These are phyloP conservation scores for Xerus inauris DNA, from an alignment of 2,113 vertebrate species.

Conservation along the genomic window DNA sequence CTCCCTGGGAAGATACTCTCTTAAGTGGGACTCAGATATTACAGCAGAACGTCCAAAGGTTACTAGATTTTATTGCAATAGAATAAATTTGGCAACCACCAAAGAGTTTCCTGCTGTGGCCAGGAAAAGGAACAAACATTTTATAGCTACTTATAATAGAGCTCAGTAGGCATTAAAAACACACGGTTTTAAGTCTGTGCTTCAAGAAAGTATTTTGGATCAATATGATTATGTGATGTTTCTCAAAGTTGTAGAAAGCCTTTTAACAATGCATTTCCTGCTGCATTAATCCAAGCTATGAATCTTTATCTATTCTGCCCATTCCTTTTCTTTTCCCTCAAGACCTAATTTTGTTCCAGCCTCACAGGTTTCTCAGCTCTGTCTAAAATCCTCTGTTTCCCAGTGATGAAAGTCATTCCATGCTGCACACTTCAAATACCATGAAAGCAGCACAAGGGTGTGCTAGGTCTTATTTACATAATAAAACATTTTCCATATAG, in stretches of 20 bases:
- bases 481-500: conserved; percentile 1
- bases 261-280: conserved; percentile 22
- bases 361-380: background rate
- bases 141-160: background rate
- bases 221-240: background rate
- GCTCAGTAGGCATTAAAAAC: background rate
- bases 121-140: background rate
- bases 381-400: background rate
- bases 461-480: background rate
- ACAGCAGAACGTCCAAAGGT: background rate
- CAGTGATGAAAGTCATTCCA: background rate
- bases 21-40: background rate
- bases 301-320: background rate
- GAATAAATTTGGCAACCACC: background rate
- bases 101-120: background rate
- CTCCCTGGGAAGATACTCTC: background rate
- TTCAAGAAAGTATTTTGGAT: conserved; percentile 41
- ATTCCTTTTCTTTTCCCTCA: background rate
- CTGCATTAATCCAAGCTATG: background rate
- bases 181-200: background rate
- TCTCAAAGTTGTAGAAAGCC: background rate
- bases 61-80: background rate
- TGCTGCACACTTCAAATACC: background rate
- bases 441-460: too few relatives aligned
- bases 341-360: background rate